Base-by-base conservation (phyloP, 2,888 invertebrate genomes). In the Stegophylla sp. region DNA sequence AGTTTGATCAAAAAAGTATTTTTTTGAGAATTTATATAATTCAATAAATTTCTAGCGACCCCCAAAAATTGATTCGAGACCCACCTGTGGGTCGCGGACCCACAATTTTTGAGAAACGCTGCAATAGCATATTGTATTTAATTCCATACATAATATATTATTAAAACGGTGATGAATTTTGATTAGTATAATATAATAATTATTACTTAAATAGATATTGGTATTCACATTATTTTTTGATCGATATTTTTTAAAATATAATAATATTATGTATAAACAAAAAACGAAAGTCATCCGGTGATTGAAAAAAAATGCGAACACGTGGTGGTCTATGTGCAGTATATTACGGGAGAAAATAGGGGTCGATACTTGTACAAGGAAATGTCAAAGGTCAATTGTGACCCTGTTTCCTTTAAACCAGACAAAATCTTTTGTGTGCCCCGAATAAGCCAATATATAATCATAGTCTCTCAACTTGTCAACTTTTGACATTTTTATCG, bases 381-480 rank as follows among this genome's bases (percentile, higher is more conserved):
- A 77, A 67, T 59, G 45, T 59, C 59, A 77, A 77, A 77, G 77
- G 77, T 56, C 77, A 59, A 51, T 67, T 45, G 28, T 26, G 2
- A 1, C 45, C 17, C 59, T 28, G 34, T 77, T 66, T 26, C 43
- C 26, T 26, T 23, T 64, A 26, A 75, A 43, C 3, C 41, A 41
- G 53, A 23, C n/a, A 41, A 41, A 51, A 53, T 43, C n/a, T 9
- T 17, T 53, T 43, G 17, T 51, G 23, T n/a, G n/a, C n/a, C n/a
- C n/a, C n/a, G n/a, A n/a, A n/a, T n/a, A n/a, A n/a, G n/a, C n/a
- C 41, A 23, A 7, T 51, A 64, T 63, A 51, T 34, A 63, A 51
- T 51, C 17, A 17, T 2, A 17, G 0, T 23, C 20, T 63, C 34
- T 34, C 17, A 3, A 10, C 15, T 20, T 23, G 12, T 74, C 20